Conservation (phyloP, 1,140 invertebrate species). For the Teleogryllus occipitalis region DNA sequence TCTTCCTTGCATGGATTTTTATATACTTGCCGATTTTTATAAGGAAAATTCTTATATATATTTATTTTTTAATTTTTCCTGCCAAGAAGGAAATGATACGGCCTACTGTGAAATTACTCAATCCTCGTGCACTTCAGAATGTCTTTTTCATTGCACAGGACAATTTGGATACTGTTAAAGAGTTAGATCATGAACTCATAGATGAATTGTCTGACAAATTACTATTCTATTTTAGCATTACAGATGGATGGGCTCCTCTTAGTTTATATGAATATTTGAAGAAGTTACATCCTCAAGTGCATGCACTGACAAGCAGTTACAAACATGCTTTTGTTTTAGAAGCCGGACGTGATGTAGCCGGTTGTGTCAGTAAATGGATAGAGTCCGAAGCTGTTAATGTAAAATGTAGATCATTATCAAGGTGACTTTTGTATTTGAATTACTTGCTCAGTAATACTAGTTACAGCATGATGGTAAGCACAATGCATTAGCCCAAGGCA, state of each 20-base stretch:
- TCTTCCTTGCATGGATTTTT: conserved; percentile 49
- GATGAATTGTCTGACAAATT: conserved; percentile 47
- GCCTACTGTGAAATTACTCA: conserved; percentile 42
- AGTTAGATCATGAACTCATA: conserved; percentile 43
- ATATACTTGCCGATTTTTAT: conserved; percentile 48
- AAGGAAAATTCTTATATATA: conserved; percentile 39
- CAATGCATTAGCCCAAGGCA: too few relatives aligned
- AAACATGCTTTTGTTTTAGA: conserved; percentile 70
- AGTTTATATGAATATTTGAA: conserved; percentile 54
- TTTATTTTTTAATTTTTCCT: conserved; percentile 35
- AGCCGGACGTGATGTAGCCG: conserved; percentile 50
- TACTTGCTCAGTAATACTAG: too few relatives aligned
- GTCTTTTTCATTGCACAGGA: conserved; percentile 51
- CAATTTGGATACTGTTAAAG: conserved; percentile 51
- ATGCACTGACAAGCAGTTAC: conserved; percentile 53
- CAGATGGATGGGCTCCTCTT: conserved; percentile 66
- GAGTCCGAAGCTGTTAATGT: not conserved
- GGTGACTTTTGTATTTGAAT: too few relatives aligned
- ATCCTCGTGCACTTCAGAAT: conserved; percentile 42
- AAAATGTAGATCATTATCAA: too few relatives aligned
- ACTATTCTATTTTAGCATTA: conserved; percentile 65
- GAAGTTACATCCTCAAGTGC: conserved; percentile 47
- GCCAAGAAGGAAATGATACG: conserved; percentile 34
- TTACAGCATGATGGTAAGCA: too few relatives aligned
- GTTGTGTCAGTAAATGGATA: conserved; percentile 35